A percentile compares a stretch with the other conserved stretches of the same genome.
Conservation (phyloP, 2,888 invertebrate species). For the Dasysyrphus albostriatus region DNA sequence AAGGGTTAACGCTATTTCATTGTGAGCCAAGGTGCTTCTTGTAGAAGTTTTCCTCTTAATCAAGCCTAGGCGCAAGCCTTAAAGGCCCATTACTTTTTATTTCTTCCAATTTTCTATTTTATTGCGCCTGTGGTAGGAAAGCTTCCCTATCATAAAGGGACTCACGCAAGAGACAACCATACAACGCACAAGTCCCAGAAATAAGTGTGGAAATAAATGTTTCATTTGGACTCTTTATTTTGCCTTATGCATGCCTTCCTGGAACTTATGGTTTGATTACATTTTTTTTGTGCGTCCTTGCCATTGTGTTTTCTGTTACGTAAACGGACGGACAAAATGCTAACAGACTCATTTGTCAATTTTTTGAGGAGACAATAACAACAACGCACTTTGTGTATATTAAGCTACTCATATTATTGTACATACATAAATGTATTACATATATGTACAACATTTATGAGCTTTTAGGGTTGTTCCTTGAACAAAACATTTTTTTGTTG, state of each 20-base stretch:
- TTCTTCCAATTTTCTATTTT: constrained; percentile 70
- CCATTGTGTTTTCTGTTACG: constrained; percentile 6
- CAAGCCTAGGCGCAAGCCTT: constrained; percentile 65
- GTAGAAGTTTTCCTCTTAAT: constrained; percentile 61
- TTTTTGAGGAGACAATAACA: constrained; percentile 11
- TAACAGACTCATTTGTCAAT: constrained; percentile 63
- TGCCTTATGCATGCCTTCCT: constrained; percentile 16
- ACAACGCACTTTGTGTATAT: constrained; percentile 33
- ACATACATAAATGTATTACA: not conserved
- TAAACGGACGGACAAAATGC: constrained; percentile 37
- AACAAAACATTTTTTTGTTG: constrained; percentile 49
- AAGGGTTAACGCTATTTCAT: constrained; percentile 56
- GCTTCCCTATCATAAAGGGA: constrained; percentile 48
- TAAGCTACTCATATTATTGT: not conserved
- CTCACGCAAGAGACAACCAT: not conserved
- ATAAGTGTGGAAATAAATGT: constrained; percentile 49
- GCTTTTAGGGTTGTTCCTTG: constrained; percentile 23
- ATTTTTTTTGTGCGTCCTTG: constrained; percentile 22
- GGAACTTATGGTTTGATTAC: constrained; percentile 57
- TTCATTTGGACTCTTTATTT: constrained; percentile 31
- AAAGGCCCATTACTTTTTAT: constrained; percentile 73
- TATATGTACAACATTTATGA: constrained; percentile 23
- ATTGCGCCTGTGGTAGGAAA: constrained; percentile 48
- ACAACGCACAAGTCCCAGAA: constrained; percentile 7
- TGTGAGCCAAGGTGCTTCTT: constrained; percentile 9